These are phyloP conservation scores for Sphinx pinastri DNA, from an alignment of 2,888 invertebrate species.

Conservation along the genomic window DNA sequence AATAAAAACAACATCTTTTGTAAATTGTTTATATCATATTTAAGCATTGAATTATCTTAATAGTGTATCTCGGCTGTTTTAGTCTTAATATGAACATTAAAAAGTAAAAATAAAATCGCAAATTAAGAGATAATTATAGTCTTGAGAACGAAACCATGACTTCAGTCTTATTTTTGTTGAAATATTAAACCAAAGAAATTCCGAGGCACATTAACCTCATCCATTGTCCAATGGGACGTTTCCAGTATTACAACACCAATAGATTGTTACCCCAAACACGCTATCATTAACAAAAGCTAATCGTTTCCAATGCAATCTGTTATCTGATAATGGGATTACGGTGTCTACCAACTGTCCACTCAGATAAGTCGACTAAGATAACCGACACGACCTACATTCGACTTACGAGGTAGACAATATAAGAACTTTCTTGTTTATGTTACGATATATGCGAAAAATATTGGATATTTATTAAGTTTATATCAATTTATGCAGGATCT, in stretches of 20 bases:
- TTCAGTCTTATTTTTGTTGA: too few species aligned
- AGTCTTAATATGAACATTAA: not conserved
- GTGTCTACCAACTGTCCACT: not conserved
- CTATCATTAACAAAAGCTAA: not conserved
- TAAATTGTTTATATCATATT: not conserved
- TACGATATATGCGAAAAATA: not conserved
- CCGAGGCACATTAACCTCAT: too few species aligned
- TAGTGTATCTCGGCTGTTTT: not conserved
- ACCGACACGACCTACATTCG: not conserved
- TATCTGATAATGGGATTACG: conserved; percentile 16
- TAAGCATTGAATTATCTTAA: not conserved
- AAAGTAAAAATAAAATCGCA: too few species aligned
- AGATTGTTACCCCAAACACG: not conserved
- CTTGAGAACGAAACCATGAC: too few species aligned
- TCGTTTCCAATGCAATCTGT: not conserved
- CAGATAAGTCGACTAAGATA: not conserved
- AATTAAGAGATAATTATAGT: too few species aligned
- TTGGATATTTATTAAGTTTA: not conserved
- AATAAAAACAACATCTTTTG: not conserved
- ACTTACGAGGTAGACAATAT: not conserved
- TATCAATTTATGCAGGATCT: not conserved
- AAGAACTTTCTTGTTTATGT: not conserved
- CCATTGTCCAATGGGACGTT: not conserved
- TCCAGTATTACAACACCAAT: not conserved
- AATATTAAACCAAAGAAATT: too few species aligned